A percentile compares a stretch with the other conserved stretches of the same genome.
These are phyloP conservation scores for Sceliomorpha sp. DNA, from an alignment of 2,888 invertebrate species.

Conservation along the genomic window DNA sequence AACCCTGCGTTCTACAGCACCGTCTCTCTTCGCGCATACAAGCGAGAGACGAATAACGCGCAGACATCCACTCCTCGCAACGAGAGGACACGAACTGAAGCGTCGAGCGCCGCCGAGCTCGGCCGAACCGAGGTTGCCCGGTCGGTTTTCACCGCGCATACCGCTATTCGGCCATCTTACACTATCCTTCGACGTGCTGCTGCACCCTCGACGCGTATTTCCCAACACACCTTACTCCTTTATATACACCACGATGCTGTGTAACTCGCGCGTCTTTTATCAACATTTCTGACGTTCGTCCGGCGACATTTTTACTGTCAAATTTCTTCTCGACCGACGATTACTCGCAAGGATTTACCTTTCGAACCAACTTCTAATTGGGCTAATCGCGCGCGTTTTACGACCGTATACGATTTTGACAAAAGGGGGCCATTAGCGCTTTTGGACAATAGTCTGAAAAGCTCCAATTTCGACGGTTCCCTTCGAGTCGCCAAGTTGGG, in stretches of 20 bases:
- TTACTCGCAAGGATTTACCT: too few relatives aligned
- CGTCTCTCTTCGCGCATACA: conserved; percentile 33
- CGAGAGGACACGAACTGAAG: conserved; percentile 52
- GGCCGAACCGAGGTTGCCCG: conserved; percentile 55
- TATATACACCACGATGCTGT: conserved; percentile 20
- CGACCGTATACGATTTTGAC: too few relatives aligned
- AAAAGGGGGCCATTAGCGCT: too few relatives aligned
- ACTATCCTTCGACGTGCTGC: conserved; percentile 46
- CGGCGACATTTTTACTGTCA: too few relatives aligned
- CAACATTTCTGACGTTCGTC: conserved; percentile 4
- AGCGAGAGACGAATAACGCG: conserved; percentile 1
- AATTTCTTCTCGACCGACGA: too few relatives aligned
- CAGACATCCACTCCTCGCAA: conserved; percentile 46
- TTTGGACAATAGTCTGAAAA: too few relatives aligned
- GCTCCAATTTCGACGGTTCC: too few relatives aligned
- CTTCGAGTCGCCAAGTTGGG: too few relatives aligned
- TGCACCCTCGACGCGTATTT: conserved; percentile 55
- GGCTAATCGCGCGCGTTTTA: too few relatives aligned
- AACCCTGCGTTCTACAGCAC: conserved; percentile 15
- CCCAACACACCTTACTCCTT: conserved; percentile 45
- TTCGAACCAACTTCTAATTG: too few relatives aligned
- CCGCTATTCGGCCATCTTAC: conserved; percentile 58
- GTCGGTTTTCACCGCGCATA: conserved; percentile 57
- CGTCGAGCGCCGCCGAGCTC: conserved; percentile 45
- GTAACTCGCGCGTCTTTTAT: conserved; percentile 43